These are phyloP conservation scores for Dascyllus trimaculatus DNA, from an alignment of 2,113 vertebrate genomes.

Conservation along the genomic window DNA sequence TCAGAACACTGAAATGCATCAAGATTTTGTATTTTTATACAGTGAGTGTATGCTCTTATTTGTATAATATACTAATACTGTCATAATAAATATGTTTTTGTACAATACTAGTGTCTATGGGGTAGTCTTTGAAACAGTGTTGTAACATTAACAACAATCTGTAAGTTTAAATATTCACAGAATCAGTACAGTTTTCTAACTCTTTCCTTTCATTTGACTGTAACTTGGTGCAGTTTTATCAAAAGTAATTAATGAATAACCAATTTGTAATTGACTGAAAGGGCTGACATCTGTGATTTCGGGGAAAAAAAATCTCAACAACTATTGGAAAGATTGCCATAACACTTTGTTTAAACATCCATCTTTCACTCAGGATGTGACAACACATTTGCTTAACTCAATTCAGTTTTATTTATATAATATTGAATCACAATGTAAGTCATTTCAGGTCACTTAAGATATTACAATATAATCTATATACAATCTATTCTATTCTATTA, in stretches of 20 bases:
- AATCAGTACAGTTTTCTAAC: background rate
- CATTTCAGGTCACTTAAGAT: too few relatives aligned
- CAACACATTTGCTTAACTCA: too few relatives aligned
- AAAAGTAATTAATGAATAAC: background rate
- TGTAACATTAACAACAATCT: background rate
- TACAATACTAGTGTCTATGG: conserved; percentile 57
- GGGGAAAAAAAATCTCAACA: too few relatives aligned
- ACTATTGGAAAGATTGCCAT: too few relatives aligned
- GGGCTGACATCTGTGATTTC: background rate
- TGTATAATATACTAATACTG: conserved; percentile 80
- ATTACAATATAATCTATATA: too few relatives aligned
- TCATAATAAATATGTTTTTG: conserved; percentile 82
- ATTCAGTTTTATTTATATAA: too few relatives aligned
- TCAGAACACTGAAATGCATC: conserved; percentile 39
- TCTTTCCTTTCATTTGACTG: background rate
- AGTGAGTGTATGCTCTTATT: conserved; percentile 56
- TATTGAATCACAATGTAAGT: too few relatives aligned
- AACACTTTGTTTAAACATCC: too few relatives aligned
- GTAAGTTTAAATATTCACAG: background rate
- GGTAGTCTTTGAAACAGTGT: background rate
- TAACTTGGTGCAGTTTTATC: background rate
- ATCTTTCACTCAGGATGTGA: too few relatives aligned
- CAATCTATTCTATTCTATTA: too few relatives aligned
- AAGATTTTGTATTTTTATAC: conserved; percentile 70
- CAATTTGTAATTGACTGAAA: too few relatives aligned